phyloP scores from a whole-genome alignment of 2,113 vertebrate genomes.

The Indicator indicator region DNA sequence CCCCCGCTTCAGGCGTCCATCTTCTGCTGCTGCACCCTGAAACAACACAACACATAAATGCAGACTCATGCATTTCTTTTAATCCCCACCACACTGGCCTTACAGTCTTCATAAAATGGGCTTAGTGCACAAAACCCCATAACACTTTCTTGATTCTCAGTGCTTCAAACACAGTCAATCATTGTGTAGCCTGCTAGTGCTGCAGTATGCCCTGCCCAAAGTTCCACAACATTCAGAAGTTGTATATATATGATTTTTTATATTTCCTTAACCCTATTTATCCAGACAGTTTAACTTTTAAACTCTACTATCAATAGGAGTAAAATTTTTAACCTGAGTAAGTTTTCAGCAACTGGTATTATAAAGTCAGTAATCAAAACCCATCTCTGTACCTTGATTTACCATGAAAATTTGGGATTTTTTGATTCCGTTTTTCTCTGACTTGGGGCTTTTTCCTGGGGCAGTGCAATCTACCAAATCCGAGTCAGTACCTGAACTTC shows the following conservation, averaged over 20 bases:
- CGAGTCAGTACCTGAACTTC: background rate
- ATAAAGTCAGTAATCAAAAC: background rate
- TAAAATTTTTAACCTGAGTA: background rate
- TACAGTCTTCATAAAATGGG: background rate
- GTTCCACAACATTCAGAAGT: background rate
- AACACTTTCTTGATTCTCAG: background rate
- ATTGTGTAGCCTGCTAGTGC: background rate
- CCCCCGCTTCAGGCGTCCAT: slow-evolving; percentile 92
- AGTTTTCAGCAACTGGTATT: background rate
- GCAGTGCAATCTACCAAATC: background rate
- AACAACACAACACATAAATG: slow-evolving; percentile 47
- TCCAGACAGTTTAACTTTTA: background rate
- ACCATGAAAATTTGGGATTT: background rate
- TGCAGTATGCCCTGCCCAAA: background rate
- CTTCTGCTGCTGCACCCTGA: slow-evolving; percentile 95
- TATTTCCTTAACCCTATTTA: background rate
- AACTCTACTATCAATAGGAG: background rate
- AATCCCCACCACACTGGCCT: background rate
- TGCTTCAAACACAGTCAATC: background rate
- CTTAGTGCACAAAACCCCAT: background rate
- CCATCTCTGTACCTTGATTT: background rate
- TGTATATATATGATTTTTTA: background rate
- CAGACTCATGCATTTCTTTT: background rate
- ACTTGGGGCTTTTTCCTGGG: background rate
- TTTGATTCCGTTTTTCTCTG: background rate